Percentiles rank a stretch among this genome's conserved stretches.
Evolutionary conservation across 1,140 invertebrate species (phyloP).

Genomic region (Macrotrachela quadricornifera): DNA sequence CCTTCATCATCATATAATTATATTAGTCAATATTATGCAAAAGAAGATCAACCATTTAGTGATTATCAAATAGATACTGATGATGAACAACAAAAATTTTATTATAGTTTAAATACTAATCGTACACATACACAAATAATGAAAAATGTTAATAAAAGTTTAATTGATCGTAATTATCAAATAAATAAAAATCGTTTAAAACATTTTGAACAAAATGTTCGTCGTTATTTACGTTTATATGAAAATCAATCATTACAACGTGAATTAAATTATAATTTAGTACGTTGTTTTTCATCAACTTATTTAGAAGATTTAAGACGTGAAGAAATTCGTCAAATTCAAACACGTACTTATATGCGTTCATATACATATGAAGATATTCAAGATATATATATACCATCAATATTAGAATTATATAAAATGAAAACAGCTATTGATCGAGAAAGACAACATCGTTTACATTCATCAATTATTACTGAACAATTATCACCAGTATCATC

Average conservation of each 20-base stretch:
- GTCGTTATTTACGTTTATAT: background rate
- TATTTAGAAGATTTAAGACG: conserved; percentile 2
- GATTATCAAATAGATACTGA: no score
- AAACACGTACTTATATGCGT: no score
- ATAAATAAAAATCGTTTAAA: no score
- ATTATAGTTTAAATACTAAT: no score
- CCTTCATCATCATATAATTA: no score
- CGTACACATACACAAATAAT: background rate
- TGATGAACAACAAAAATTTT: no score
- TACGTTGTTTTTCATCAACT: conserved; percentile 2
- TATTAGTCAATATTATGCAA: no score
- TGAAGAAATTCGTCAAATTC: conserved; percentile 1
- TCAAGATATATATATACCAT: background rate
- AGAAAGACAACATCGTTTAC: background rate
- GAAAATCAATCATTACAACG: conserved; percentile 1
- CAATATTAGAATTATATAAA: conserved; percentile 5
- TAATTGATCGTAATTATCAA: background rate
- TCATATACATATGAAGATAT: background rate
- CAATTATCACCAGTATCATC: background rate
- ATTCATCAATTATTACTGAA: background rate
- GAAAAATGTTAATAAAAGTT: conserved; percentile 2
- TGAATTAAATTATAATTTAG: background rate
- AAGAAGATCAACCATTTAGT: no score
- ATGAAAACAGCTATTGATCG: background rate
- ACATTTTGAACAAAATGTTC: background rate